A percentile compares a stretch with the other conserved stretches of the same genome.
These are phyloP conservation scores for Pholis gunnellus DNA, from an alignment of 2,113 vertebrate species.

Conservation along the genomic window DNA sequence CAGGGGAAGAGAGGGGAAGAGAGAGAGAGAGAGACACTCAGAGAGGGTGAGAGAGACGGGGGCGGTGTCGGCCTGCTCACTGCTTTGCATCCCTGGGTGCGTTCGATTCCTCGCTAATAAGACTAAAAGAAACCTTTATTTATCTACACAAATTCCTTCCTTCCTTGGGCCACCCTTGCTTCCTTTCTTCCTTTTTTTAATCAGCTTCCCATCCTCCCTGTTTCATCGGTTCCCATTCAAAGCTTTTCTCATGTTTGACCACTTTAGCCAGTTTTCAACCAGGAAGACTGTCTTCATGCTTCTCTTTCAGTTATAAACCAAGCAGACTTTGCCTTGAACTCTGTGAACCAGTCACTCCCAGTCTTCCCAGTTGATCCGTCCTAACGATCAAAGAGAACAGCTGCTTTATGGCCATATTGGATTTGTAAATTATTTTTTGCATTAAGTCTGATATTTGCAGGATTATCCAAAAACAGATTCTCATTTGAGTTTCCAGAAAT, in stretches of 20 bases:
- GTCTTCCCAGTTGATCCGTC: background rate
- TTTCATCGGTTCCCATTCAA: background rate
- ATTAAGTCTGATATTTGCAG: background rate
- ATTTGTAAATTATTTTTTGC: background rate
- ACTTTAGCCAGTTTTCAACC: background rate
- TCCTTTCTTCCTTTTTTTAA: background rate
- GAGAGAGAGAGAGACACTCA: background rate
- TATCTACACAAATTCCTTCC: background rate
- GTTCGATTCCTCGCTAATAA: slow-evolving; percentile 51
- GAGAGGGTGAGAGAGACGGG: background rate
- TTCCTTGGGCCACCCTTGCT: background rate
- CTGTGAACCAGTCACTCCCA: background rate
- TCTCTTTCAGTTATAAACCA: background rate
- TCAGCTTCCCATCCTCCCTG: background rate
- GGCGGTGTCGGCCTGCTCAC: background rate
- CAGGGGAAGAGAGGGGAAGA: background rate
- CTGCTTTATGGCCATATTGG: background rate
- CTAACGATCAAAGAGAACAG: background rate
- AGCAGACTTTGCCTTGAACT: too few relatives aligned
- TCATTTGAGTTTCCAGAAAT: background rate
- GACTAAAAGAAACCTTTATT: slow-evolving; percentile 36
- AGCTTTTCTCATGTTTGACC: too few relatives aligned
- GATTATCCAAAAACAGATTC: background rate
- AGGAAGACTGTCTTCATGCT: background rate
- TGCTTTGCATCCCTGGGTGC: slow-evolving; percentile 19